Evolutionary conservation across 1,140 invertebrate species (phyloP).

Genomic region (Bacillus rossius): DNA sequence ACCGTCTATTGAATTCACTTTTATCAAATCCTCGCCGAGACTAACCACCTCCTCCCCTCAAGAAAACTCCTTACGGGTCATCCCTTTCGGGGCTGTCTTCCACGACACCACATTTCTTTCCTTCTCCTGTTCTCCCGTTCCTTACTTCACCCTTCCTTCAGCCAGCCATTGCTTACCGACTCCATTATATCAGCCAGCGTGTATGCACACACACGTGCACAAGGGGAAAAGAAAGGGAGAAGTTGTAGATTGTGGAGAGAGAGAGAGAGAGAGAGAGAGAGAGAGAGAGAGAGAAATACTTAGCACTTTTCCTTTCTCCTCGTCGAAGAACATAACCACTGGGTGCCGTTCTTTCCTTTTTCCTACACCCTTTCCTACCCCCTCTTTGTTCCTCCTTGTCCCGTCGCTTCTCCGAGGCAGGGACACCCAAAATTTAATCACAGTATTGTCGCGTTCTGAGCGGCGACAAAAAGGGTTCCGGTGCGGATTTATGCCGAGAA

Average conservation of each 20-base stretch:
- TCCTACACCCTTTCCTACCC: not conserved
- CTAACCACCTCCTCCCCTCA: too few relatives aligned
- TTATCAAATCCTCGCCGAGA: constrained; percentile 10
- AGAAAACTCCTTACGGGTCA: not conserved
- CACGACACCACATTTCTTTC: not conserved
- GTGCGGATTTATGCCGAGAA: not conserved
- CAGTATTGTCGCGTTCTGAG: not conserved
- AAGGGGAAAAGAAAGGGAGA: too few relatives aligned
- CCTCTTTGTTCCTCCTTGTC: not conserved
- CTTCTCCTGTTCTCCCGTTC: not conserved
- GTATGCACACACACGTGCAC: too few relatives aligned
- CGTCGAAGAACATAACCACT: constrained; percentile 2
- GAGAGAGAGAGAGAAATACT: too few relatives aligned
- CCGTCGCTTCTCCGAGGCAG: not conserved
- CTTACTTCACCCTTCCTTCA: constrained; percentile 5
- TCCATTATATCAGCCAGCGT: too few relatives aligned
- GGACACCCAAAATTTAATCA: constrained; percentile 10
- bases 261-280: too few relatives aligned
- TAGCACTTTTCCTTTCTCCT: not conserved
- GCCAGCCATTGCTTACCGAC: not conserved
- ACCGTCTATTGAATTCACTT: constrained; percentile 12
- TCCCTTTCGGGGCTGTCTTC: not conserved
- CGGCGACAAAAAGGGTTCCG: constrained; percentile 1
- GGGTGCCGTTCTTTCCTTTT: too few relatives aligned
- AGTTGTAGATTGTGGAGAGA: not conserved